Base-by-base conservation (phyloP, 1,140 invertebrate genomes). In the Muscidifurax raptorellus region DNA sequence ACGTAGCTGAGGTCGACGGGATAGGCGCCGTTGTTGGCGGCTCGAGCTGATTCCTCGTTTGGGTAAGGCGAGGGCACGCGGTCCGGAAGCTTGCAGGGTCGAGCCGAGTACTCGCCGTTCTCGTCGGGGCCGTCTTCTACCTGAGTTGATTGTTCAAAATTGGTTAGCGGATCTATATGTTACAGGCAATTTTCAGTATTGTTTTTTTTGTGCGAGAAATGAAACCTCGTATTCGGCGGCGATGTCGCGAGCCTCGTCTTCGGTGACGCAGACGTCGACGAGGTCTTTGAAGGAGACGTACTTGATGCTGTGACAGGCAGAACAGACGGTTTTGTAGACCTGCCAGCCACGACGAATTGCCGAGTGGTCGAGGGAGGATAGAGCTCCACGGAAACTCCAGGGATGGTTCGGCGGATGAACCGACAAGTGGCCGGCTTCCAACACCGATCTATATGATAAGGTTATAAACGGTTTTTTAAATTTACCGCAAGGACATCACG, bases 321-420 rank as follows among this genome's bases (percentile, higher is more conserved):
- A 96, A 94, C 99, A 99, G 44, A 99, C 98, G 93, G 98, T 97
- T 93, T 99, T 99, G 94, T 99, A 99, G 0, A 99, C 98, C 94
- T 97, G 96, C 92, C 98, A 99, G 36, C 98, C 99, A 88, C 99
- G 95, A 44, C 98, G 96, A 64, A 99, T 93, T 95, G 96, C 96
- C 86, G 96, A 95, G 94, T 98, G 97, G 92, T 99, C 98, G 86
- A 98, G 92, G 52, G 97, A 95, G 66, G 94, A 93, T 87, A 98
- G 95, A 28, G 94, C 88, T 66, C 97, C 96, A 86, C 95, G 94
- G 89, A 99, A 98, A 84, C 90, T 95, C 98, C 98, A 99, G 28
- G 96, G 96, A 90, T 96, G 96, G 27, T 95, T 94, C 5, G 96
- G 96, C 32, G 97, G 93, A 91, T 98, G 97, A 6, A 78, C 15